Base-by-base conservation (phyloP, 1,140 invertebrate species). In the Venustaconcha ellipsiformis region DNA sequence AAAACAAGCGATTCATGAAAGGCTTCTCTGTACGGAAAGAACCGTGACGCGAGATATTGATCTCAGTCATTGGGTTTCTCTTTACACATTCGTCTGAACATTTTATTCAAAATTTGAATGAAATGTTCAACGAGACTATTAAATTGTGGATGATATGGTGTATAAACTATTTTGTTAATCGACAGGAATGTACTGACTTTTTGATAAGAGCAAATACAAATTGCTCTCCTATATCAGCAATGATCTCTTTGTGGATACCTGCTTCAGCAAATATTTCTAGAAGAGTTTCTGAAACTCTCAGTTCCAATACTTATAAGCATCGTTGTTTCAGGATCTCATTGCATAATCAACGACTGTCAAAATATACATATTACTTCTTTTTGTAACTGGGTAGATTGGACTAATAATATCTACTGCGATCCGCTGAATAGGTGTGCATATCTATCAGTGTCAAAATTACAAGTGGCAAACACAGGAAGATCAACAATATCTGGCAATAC, bases 161-260 rank as follows among this genome's bases (percentile, higher is more conserved):
- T 74, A 57, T 74, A 79, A 5, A 71, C 72, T 14, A 80, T 57
- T 57, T 80, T 71, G 14, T 69, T 72, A 23, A 82, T 77, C 23
- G 75, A 80, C n/a, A 82, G 58, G 2, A 78, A 57, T 12, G 71
- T 63, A 67, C 65, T 65, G 26, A 82, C 73, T 63, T 83, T 70
- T 67, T 69, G 76, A 82, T 78, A 17, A 82, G n/a, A 60, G 74
- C 74, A 20, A 74, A 81, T 18, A 71, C 75, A 64, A 83, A 83
- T 60, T 83, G 79, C 13, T 69, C 72, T 30, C 77, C 81, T 20
- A 65, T 18, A 58, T 84, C 82, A 57, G 67, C n/a, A 12, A 81
- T 48, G 11, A 80, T 66, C 65, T 83, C 85, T 63, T 85, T 65
- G 30, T 90, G 90, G 62, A 90, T 78, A 20, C 90, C 91, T 76